Conservation (phyloP, 1,140 invertebrate genomes). For the Forficula auricularia region DNA sequence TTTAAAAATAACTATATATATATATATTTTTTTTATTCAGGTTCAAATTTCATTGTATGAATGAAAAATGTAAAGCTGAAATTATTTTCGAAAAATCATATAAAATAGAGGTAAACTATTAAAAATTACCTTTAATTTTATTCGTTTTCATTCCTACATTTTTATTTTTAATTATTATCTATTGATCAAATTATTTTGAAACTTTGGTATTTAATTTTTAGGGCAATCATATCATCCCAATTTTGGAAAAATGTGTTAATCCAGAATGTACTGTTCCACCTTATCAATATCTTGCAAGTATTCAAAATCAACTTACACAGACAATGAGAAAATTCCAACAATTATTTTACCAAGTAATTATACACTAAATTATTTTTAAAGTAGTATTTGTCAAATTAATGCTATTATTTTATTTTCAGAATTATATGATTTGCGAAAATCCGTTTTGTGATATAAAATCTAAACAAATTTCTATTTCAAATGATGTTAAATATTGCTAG, state of each 20-base stretch:
- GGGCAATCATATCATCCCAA: constrained; percentile 30
- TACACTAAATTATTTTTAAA: constrained; percentile 1
- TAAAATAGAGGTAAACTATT: constrained; percentile 18
- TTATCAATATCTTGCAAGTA: constrained; percentile 38
- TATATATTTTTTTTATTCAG: constrained; percentile 8
- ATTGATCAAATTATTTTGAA: background rate
- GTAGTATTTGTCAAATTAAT: background rate
- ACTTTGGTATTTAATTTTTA: background rate
- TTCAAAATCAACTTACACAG: constrained; percentile 53
- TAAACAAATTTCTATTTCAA: too few relatives aligned
- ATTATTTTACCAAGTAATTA: constrained; percentile 50
- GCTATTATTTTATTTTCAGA: too few relatives aligned
- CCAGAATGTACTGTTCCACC: constrained; percentile 40
- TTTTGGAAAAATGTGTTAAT: constrained; percentile 53
- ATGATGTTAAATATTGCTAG: too few relatives aligned
- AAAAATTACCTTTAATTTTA: background rate
- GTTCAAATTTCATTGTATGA: constrained; percentile 28
- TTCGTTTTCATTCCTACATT: constrained; percentile 4
- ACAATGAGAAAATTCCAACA: constrained; percentile 44
- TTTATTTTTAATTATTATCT: constrained; percentile 9
- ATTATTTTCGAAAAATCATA: constrained; percentile 26
- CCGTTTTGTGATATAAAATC: too few relatives aligned
- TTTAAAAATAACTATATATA: too few relatives aligned
- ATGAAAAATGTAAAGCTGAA: constrained; percentile 24
- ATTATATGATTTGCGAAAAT: too few relatives aligned